These are phyloP conservation scores for Conger conger DNA, from an alignment of 2,113 vertebrate species.

Conservation along the genomic window DNA sequence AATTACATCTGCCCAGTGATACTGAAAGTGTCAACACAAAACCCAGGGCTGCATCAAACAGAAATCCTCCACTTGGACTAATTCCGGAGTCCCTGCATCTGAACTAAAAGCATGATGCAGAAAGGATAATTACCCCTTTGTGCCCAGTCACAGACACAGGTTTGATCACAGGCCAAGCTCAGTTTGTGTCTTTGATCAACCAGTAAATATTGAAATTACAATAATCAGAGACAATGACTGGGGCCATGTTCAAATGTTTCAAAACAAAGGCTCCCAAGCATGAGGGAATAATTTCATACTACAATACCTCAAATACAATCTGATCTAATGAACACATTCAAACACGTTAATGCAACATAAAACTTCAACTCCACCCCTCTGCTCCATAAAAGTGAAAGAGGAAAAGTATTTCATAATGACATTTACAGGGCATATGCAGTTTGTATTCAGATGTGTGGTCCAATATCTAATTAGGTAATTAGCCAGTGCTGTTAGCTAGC, in stretches of 20 bases:
- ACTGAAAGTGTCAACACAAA: neutral
- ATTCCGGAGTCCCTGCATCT: neutral
- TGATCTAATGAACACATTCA: too few species aligned
- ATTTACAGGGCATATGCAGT: too few species aligned
- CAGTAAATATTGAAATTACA: neutral
- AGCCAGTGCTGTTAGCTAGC: neutral
- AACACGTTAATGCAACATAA: too few species aligned
- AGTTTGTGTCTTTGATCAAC: neutral
- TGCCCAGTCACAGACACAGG: neutral
- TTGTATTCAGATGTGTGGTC: too few species aligned
- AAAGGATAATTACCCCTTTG: neutral
- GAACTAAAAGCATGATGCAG: neutral
- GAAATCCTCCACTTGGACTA: neutral
- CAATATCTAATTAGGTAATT: neutral
- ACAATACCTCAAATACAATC: too few species aligned
- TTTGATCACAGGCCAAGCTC: neutral
- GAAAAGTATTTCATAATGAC: too few species aligned
- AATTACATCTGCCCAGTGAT: neutral
- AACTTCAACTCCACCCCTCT: too few species aligned
- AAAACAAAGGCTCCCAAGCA: neutral
- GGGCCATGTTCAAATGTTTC: neutral
- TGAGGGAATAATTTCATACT: neutral
- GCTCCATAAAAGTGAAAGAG: too few species aligned
- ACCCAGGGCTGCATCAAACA: neutral
- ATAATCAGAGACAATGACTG: neutral